phyloP scores from a whole-genome alignment of 1,140 invertebrate genomes.

The Drosophila ohnishii region DNA sequence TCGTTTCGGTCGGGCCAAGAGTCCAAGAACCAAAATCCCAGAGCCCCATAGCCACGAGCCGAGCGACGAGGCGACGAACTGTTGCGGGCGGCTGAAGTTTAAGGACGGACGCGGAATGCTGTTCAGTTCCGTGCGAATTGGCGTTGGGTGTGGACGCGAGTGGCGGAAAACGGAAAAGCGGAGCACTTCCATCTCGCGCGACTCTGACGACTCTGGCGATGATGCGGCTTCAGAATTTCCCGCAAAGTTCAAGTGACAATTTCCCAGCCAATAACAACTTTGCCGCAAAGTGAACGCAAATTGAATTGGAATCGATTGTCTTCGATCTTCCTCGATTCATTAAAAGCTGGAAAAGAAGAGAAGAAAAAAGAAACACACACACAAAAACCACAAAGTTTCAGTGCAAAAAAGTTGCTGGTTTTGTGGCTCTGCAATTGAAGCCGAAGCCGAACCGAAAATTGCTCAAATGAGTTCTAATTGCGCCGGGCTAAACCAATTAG shows the following conservation, averaged over 20 bases:
- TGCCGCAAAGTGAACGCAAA: conserved; percentile 30
- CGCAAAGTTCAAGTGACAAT: conserved; percentile 60
- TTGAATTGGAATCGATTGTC: conserved; percentile 40
- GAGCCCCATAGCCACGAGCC: conserved; percentile 1
- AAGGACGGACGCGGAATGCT: conserved; percentile 58
- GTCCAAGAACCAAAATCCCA: conserved; percentile 5
- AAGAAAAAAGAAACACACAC: neutral
- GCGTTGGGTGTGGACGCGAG: conserved; percentile 56
- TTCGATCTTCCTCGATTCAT: conserved; percentile 37
- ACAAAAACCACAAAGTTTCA: conserved; percentile 22
- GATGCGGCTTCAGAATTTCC: conserved; percentile 41
- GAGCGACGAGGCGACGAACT: conserved; percentile 19
- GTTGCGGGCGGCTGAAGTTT: conserved; percentile 56
- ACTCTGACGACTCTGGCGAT: conserved; percentile 10
- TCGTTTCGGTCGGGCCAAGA: conserved; percentile 13
- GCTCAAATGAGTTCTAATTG: conserved; percentile 14
- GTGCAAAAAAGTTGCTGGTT: conserved; percentile 28
- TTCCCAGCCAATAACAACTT: conserved; percentile 31
- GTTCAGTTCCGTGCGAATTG: conserved; percentile 51
- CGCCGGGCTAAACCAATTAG: conserved; percentile 52
- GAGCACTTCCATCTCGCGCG: conserved; percentile 22
- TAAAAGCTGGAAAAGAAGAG: neutral
- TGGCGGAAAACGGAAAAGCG: conserved; percentile 12
- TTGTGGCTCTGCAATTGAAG: conserved; percentile 6
- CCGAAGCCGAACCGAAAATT: conserved; percentile 23